These are phyloP conservation scores for Pemphredon lugubris DNA, from an alignment of 2,888 invertebrate species.

Conservation along the genomic window DNA sequence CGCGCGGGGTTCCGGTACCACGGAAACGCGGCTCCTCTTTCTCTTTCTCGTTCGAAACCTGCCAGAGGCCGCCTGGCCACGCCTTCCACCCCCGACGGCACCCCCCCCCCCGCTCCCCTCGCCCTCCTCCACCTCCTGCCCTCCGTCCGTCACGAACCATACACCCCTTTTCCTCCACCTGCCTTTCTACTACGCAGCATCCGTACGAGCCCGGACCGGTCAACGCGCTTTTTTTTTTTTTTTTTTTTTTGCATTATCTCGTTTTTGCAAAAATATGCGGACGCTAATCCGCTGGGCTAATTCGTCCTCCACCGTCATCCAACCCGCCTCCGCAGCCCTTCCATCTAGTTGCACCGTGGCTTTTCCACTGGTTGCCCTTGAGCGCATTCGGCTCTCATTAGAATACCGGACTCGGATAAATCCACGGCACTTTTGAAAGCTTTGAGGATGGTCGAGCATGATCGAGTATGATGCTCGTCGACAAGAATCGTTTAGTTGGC, in stretches of 20 bases:
- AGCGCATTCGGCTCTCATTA: slow-evolving; percentile 60
- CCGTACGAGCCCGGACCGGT: slow-evolving; percentile 67
- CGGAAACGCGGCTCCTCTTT: slow-evolving; percentile 71
- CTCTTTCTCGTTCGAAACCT: slow-evolving; percentile 75
- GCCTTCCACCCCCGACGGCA: slow-evolving; percentile 72
- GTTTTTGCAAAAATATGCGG: slow-evolving; percentile 78
- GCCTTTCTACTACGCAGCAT: slow-evolving; percentile 64
- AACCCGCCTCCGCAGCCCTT: slow-evolving; percentile 35
- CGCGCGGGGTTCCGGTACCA: slow-evolving; percentile 64
- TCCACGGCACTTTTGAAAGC: slow-evolving; percentile 54
- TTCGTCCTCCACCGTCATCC: slow-evolving; percentile 67
- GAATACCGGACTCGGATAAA: slow-evolving; percentile 64
- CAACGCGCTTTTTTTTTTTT: slow-evolving; percentile 72
- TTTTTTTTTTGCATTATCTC: slow-evolving; percentile 80
- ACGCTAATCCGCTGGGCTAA: slow-evolving; percentile 77
- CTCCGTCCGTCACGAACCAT: slow-evolving; percentile 68
- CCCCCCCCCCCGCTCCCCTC: slow-evolving; percentile 58
- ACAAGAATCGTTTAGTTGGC: slow-evolving; percentile 9
- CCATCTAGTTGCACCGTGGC: slow-evolving; percentile 37
- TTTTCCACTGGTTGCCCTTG: slow-evolving; percentile 54
- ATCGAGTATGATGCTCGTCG: slow-evolving; percentile 46
- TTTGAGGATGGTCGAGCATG: slow-evolving; percentile 54
- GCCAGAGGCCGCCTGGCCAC: slow-evolving; percentile 76
- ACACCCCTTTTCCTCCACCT: slow-evolving; percentile 62
- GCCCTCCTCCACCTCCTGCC: slow-evolving; percentile 50